Conservation (phyloP, 2,888 invertebrate genomes). For the Chaitophorus viminalis region DNA sequence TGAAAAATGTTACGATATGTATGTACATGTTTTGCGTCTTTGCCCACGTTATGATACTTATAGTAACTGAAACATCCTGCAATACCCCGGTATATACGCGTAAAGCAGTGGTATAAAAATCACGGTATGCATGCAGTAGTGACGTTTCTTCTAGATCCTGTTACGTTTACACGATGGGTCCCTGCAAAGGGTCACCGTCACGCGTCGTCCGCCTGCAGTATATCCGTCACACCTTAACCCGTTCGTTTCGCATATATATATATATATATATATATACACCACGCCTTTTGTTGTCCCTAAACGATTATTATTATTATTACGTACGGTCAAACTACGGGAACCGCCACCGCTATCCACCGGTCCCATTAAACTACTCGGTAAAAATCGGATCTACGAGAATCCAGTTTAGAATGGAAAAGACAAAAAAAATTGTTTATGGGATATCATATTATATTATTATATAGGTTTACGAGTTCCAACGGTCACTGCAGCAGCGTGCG, state of each 20-base stretch:
- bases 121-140: not conserved
- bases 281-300: slow-evolving; percentile 25
- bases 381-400: slow-evolving; percentile 44
- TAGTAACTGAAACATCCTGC: no score
- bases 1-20: not conserved
- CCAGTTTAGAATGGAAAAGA: slow-evolving; percentile 2
- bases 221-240: not conserved
- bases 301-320: slow-evolving; percentile 27
- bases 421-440: not conserved
- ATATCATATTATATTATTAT: not conserved
- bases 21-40: no score
- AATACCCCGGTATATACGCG: not conserved
- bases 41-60: no score
- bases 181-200: not conserved
- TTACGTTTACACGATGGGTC: not conserved
- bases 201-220: not conserved
- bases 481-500: not conserved
- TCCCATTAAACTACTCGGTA: slow-evolving; percentile 45
- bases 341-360: not conserved
- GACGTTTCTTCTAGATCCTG: not conserved
- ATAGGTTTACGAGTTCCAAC: slow-evolving; percentile 17
- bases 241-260: slow-evolving; percentile 13
- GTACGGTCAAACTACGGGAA: not conserved
- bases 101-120: not conserved
- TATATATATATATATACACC: no score